These are phyloP conservation scores for Anomalospiza imberbis DNA, from an alignment of 2,797 vertebrate species.

Conservation along the genomic window DNA sequence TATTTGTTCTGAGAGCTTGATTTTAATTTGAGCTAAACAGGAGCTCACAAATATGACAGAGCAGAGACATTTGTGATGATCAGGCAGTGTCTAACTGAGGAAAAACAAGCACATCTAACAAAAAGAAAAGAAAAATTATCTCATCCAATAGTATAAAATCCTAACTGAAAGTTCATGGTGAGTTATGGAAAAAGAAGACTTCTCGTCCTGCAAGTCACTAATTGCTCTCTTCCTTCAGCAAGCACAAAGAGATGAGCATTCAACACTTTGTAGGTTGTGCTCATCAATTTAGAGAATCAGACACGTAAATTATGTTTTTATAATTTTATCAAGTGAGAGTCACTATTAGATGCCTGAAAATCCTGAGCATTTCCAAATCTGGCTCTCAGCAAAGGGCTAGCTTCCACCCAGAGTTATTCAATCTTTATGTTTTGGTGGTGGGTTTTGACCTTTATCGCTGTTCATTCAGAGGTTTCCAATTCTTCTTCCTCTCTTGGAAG, in stretches of 20 bases:
- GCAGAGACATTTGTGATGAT: slow-evolving; percentile 38
- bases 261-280: rapidly evolving
- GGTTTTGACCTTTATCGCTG: background rate
- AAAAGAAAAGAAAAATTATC: background rate
- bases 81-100: slow-evolving; percentile 29
- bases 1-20: slow-evolving; percentile 36
- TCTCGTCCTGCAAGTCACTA: background rate
- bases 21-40: slow-evolving; percentile 66
- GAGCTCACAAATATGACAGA: slow-evolving; percentile 48
- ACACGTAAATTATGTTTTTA: background rate
- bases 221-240: background rate
- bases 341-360: background rate
- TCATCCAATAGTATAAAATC: background rate
- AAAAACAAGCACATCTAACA: slow-evolving; percentile 16
- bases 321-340: background rate
- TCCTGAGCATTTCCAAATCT: background rate
- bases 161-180: background rate
- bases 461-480: background rate
- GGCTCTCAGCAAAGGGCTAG: background rate
- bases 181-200: background rate
- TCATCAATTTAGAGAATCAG: background rate
- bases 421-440: background rate
- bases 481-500: background rate
- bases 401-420: background rate
- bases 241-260: background rate